Percentiles rank a stretch among this genome's conserved stretches.
Conservation (phyloP, 2,888 invertebrate genomes). For the Leptinotarsa peninsularis region DNA sequence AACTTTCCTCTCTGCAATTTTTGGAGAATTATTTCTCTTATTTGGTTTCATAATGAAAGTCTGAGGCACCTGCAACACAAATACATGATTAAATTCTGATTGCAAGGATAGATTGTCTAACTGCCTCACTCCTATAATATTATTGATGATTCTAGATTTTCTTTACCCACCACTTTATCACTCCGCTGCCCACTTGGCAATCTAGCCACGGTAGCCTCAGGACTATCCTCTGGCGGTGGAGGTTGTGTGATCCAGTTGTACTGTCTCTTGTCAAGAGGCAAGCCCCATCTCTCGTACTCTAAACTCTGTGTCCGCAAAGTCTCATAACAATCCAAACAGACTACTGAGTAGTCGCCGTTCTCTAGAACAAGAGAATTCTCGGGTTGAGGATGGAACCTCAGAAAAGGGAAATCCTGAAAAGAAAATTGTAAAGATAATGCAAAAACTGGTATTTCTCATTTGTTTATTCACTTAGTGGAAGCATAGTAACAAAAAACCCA, state of each 20-base stretch:
- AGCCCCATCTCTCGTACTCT: slow-evolving; percentile 90
- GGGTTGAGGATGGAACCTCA: slow-evolving; percentile 84
- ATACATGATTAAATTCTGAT: slow-evolving; percentile 32
- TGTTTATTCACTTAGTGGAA: background rate
- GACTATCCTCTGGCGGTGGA: slow-evolving; percentile 91
- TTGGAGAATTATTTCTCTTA: slow-evolving; percentile 76
- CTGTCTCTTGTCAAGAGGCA: slow-evolving; percentile 89
- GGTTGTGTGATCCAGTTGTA: slow-evolving; percentile 96
- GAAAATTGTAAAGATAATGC: background rate
- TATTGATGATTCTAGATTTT: background rate
- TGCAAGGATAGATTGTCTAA: background rate
- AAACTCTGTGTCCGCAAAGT: slow-evolving; percentile 90
- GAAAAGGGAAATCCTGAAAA: slow-evolving; percentile 86
- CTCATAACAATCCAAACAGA: slow-evolving; percentile 93
- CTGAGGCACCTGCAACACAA: slow-evolving; percentile 67
- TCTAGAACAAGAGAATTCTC: slow-evolving; percentile 87
- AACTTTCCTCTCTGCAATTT: slow-evolving; percentile 68
- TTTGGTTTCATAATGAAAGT: slow-evolving; percentile 70
- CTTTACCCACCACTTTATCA: slow-evolving; percentile 75
- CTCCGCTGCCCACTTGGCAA: slow-evolving; percentile 88
- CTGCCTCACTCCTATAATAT: too few relatives aligned
- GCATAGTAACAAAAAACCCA: background rate
- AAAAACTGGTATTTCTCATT: background rate
- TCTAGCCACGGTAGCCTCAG: slow-evolving; percentile 84
- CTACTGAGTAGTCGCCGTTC: slow-evolving; percentile 90